Evolutionary conservation across 2,113 vertebrate species (phyloP).

Genomic region (Peromyscus californicus): DNA sequence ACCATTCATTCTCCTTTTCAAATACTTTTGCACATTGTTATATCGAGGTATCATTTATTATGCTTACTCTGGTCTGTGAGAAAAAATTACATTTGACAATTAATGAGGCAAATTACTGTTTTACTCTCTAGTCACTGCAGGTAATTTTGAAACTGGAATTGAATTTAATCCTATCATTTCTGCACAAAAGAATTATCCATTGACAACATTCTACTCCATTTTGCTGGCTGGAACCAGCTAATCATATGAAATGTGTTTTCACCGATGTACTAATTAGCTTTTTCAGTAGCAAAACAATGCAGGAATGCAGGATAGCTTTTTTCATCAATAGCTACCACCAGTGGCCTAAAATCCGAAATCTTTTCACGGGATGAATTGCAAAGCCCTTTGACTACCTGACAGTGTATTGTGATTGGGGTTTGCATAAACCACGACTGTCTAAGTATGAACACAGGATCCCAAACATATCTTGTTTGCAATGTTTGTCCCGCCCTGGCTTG

Average conservation of each 20-base stretch:
- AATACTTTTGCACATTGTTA: background rate
- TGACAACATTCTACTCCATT: background rate
- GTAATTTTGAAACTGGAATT: slow-evolving; percentile 3
- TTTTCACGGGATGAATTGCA: background rate
- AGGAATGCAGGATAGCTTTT: background rate
- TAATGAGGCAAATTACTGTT: background rate
- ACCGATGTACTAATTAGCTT: background rate
- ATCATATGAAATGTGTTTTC: background rate
- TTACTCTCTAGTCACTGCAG: background rate
- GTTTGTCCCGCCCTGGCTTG: background rate
- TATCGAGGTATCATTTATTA: background rate
- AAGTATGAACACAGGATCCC: background rate
- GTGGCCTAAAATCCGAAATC: background rate
- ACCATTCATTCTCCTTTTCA: accelerated
- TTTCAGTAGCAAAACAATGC: background rate
- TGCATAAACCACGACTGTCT: background rate
- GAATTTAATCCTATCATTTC: slow-evolving; percentile 45
- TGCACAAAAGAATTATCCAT: background rate
- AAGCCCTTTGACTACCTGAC: background rate
- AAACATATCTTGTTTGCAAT: background rate
- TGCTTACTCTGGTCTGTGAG: background rate
- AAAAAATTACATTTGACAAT: background rate
- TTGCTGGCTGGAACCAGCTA: background rate
- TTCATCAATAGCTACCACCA: background rate
- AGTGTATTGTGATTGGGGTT: background rate